Evolutionary conservation across 1,140 invertebrate species (phyloP), one percentile per base, ranked within the genome.

Genomic region (Nilaparvata lugens): DNA sequence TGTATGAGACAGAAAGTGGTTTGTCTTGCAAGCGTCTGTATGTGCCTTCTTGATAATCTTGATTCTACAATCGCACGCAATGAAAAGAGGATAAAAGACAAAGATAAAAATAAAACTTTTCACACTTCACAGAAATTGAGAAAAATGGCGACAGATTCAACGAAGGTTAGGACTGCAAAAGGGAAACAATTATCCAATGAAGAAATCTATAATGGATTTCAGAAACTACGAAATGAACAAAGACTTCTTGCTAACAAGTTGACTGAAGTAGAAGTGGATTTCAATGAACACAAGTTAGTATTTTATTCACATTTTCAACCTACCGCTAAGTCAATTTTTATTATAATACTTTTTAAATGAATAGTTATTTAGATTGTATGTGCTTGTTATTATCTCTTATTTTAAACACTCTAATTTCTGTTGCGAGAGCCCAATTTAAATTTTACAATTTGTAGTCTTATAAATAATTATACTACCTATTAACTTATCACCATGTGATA

Each of bases 241-340:
- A 78, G 92, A 66, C 81, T 82, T 62, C 75, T 95, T 66, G 87
- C 86, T 14, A 85, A 80, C 62, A 97, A 95, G 81, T 80, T 96
- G 59, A 85, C 88, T 4, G 93, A 97, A 79, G 78, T 97, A 66
- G 92, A 97, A 79, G 82, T 88, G 76, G 94, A 97, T 72, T 78
- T 95, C 43, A 94, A 92, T 71, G 94, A 97, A 77, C 93, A 97
- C 76, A 95, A 93, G 93, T 96, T 82, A 82, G 83, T 76, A 62
- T 62, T 64, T 64, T 42, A 21, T 19, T 11, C 45, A 61, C 24
- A 18, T 35, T 28, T 24, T 13, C 5, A 52, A 23, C 43, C n/a
- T 4, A 58, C 28, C 43, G 31, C 31, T 35, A 11, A 11, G 7
- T 35, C 7, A 11, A 35, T 35, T 35, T 9, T 35, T 6, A 35